Evolutionary conservation across 2,113 vertebrate species (phyloP).

Genomic region (Tetraodon nigroviridis): DNA sequence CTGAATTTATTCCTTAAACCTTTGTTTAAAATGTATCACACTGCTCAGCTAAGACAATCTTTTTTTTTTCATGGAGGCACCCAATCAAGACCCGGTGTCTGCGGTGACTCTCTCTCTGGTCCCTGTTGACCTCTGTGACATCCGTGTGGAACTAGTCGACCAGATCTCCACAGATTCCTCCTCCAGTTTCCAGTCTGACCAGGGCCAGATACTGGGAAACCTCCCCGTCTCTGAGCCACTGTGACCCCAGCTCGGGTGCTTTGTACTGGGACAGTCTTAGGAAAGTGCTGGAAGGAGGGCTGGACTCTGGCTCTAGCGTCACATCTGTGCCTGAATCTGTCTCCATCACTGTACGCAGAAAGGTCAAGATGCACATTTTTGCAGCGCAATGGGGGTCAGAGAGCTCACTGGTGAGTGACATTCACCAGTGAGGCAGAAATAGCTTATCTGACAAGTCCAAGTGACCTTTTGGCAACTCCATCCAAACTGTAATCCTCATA

Average conservation of each 20-base stretch:
- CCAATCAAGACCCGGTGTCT: conserved; percentile 20
- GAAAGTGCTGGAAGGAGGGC: background rate
- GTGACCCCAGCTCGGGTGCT: background rate
- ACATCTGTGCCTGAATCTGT: no score
- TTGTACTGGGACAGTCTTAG: conserved; percentile 24
- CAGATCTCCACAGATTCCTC: conserved; percentile 29
- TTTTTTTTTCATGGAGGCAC: conserved; percentile 17
- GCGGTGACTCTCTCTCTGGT: conserved; percentile 13
- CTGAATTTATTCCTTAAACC: no score
- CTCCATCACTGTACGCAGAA: no score
- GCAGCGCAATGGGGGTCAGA: conserved; percentile 3
- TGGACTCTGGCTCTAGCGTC: conserved; percentile 9
- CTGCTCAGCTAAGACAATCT: background rate
- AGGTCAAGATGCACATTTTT: background rate
- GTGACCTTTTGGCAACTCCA: conserved; percentile 2
- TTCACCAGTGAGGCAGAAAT: conserved; percentile 30
- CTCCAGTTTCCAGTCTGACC: background rate
- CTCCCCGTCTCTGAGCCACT: background rate
- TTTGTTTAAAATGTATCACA: no score
- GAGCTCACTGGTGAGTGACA: conserved; percentile 25
- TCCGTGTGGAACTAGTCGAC: conserved; percentile 50
- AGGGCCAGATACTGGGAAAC: conserved; percentile 4
- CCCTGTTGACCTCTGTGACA: conserved; percentile 32
- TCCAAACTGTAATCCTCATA: conserved; percentile 36
- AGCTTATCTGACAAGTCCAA: conserved; percentile 39